Conservation (phyloP, 1,140 invertebrate species). For the Meloidogyne chitwoodi region DNA sequence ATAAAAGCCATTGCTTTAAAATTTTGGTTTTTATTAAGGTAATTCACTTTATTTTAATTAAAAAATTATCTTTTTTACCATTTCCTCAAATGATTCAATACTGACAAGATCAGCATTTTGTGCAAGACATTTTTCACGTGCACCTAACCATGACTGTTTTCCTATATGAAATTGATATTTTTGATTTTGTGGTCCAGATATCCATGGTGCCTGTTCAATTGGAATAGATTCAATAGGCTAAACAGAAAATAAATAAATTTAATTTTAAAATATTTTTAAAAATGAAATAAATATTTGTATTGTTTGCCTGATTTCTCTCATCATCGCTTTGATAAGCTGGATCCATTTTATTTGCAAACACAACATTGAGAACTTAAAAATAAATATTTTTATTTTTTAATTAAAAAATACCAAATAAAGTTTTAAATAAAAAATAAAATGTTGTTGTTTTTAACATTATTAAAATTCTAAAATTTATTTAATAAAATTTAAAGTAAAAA, state of each 20-base stretch:
- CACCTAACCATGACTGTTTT: slow-evolving; percentile 46
- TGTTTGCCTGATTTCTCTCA: not conserved
- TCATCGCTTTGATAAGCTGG: not conserved
- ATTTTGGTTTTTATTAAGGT: too few relatives aligned
- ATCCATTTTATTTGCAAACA: not conserved
- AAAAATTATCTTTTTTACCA: slow-evolving; percentile 30
- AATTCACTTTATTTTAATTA: not conserved
- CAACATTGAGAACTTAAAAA: not conserved
- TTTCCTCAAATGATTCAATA: slow-evolving; percentile 28
- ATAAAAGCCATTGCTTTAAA: slow-evolving; percentile 41
- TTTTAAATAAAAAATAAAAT: not conserved
- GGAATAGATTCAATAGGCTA: slow-evolving; percentile 13
- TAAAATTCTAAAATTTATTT: not conserved
- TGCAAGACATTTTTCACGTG: slow-evolving; percentile 42
- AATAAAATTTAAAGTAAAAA: not conserved
- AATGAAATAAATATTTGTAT: too few relatives aligned
- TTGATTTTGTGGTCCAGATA: slow-evolving; percentile 38
- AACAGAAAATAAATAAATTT: not conserved
- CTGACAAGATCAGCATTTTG: slow-evolving; percentile 46
- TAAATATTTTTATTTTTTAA: not conserved
- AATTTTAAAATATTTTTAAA: not conserved
- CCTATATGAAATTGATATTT: slow-evolving; percentile 50
- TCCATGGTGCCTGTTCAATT: slow-evolving; percentile 29
- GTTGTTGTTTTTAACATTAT: not conserved
- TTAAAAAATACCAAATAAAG: not conserved